A percentile compares a stretch with the other conserved stretches of the same genome.
phyloP scores from a whole-genome alignment of 2,113 vertebrate species.

The Tragelaphus strepsiceros region DNA sequence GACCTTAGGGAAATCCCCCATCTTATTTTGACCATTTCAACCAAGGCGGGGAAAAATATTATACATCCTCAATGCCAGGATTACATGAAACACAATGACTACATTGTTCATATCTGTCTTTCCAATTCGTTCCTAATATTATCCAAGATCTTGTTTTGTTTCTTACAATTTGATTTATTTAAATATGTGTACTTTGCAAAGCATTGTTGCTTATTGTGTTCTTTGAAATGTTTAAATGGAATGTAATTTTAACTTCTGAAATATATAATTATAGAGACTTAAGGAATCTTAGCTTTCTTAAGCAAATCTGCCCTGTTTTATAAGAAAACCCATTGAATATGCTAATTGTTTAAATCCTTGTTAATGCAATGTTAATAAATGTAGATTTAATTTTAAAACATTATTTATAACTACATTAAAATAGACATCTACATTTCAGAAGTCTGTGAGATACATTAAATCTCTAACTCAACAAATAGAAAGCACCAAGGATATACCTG shows the following conservation, averaged over 20 bases:
- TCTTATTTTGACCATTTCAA: background rate
- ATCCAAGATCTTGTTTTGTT: background rate
- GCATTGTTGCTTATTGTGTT: background rate
- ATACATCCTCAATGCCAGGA: background rate
- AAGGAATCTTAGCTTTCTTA: background rate
- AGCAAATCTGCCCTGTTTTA: background rate
- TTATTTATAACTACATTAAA: background rate
- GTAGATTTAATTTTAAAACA: background rate
- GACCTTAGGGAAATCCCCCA: background rate
- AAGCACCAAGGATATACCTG: background rate
- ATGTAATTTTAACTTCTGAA: background rate
- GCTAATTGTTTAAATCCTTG: background rate
- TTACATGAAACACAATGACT: background rate
- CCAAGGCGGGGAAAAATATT: background rate
- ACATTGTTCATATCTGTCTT: background rate
- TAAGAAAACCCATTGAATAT: background rate
- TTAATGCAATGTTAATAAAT: background rate
- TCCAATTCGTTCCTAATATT: background rate
- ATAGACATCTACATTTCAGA: background rate
- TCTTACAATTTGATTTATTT: background rate
- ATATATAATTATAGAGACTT: background rate
- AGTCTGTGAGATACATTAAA: background rate
- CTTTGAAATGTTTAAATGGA: background rate
- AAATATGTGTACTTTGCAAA: background rate
- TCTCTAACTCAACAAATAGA: background rate